Conservation (phyloP, 2,113 vertebrate genomes). For the Elaphurus davidianus region DNA sequence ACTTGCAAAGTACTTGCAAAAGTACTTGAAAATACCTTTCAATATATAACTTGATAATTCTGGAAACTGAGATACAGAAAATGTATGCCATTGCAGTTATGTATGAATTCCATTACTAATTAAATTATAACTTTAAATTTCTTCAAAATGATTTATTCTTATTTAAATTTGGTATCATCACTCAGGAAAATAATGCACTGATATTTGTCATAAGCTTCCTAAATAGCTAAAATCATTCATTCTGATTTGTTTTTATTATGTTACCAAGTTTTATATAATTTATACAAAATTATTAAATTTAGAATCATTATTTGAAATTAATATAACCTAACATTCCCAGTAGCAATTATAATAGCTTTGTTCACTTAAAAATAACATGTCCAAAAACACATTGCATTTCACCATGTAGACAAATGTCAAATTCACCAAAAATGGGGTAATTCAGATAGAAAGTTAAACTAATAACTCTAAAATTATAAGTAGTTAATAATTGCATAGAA, state of each 20-base stretch:
- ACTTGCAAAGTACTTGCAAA: background rate
- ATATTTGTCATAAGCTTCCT: background rate
- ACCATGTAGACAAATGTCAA: background rate
- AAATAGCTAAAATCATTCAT: background rate
- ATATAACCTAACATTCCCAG: background rate
- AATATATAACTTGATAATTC: background rate
- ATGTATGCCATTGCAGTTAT: constrained; percentile 19
- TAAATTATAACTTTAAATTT: constrained; percentile 7
- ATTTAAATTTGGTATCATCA: background rate
- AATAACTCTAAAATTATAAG: background rate
- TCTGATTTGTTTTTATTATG: constrained; percentile 2
- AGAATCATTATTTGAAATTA: background rate
- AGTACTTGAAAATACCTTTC: background rate
- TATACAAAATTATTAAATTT: background rate
- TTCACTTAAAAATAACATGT: background rate
- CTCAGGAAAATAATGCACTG: background rate
- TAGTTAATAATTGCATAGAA: background rate
- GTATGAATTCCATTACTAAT: background rate
- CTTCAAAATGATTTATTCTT: background rate
- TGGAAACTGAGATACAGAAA: background rate
- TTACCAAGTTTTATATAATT: background rate
- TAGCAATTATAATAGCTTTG: background rate
- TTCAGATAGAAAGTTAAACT: background rate
- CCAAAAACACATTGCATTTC: background rate
- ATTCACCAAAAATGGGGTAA: background rate